Conservation (phyloP, 1,140 invertebrate genomes). For the Whitmania pigra region DNA sequence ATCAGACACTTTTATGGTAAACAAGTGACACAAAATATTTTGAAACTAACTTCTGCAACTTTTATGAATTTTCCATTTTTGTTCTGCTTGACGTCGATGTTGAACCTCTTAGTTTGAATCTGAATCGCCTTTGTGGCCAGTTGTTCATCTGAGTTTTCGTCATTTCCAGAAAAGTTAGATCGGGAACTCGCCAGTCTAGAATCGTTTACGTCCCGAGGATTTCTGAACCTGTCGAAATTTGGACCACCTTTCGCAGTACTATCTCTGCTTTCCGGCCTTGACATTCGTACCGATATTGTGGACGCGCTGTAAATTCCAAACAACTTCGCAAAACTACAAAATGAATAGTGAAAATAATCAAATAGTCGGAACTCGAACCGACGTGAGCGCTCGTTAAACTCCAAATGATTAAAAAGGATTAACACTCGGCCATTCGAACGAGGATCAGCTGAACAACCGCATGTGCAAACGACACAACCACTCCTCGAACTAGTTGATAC, state of each 20-base stretch:
- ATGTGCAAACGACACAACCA: no score
- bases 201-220: not conserved
- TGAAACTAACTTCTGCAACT: slow-evolving; percentile 72
- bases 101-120: slow-evolving; percentile 96
- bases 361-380: no score
- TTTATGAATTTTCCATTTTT: slow-evolving; percentile 91
- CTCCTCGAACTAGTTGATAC: no score
- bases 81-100: slow-evolving; percentile 97
- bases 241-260: not conserved
- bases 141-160: slow-evolving; percentile 59
- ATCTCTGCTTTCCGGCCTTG: not conserved
- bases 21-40: not conserved
- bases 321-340: not conserved
- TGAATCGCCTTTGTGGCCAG: slow-evolving; percentile 93
- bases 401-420: no score
- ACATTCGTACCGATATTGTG: not conserved
- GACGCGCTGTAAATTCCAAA: not conserved
- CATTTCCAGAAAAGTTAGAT: slow-evolving; percentile 36
- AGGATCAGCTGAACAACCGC: no score
- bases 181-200: not conserved
- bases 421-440: no score
- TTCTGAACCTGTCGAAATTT: not conserved
- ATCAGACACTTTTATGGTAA: no score
- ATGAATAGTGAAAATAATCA: no score
- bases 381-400: no score